Evolutionary conservation across 2,113 vertebrate species (phyloP).

Genomic region (Otocyon megalotis): DNA sequence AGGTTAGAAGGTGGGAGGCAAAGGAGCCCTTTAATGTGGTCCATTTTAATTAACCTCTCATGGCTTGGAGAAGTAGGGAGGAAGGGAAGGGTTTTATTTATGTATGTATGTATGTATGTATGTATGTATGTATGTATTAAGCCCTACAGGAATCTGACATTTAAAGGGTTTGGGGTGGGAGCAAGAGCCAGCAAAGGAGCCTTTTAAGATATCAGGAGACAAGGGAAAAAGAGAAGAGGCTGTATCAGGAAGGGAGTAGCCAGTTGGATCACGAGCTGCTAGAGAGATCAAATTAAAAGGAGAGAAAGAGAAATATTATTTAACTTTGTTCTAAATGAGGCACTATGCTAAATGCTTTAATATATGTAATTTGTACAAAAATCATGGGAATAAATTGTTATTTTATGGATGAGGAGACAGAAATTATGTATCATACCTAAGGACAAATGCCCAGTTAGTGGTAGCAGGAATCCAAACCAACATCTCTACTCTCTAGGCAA

Average conservation of each 20-base stretch:
- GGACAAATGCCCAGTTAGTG: background rate
- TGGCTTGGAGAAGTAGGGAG: background rate
- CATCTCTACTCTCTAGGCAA: background rate
- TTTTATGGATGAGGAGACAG: constrained; percentile 9
- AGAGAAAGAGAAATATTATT: background rate
- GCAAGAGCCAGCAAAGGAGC: background rate
- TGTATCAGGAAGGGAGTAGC: background rate
- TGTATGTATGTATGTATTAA: background rate
- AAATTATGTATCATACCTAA: background rate
- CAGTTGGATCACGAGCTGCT: background rate
- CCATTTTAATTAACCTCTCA: background rate
- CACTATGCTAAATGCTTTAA: background rate
- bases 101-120: too few species aligned
- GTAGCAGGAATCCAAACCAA: background rate
- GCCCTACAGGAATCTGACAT: background rate
- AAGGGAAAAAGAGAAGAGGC: background rate
- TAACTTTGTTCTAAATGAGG: constrained; percentile 24
- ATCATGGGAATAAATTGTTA: background rate
- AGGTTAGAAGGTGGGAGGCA: background rate
- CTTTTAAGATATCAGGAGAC: background rate
- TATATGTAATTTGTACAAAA: background rate
- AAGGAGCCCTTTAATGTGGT: background rate
- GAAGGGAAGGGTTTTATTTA: background rate
- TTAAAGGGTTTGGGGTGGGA: background rate
- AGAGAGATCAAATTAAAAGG: constrained; percentile 1